Evolutionary conservation across 1,140 invertebrate genomes (phyloP), one percentile per base, ranked within the genome.

Genomic region (Pygmarrhopalites habei): DNA sequence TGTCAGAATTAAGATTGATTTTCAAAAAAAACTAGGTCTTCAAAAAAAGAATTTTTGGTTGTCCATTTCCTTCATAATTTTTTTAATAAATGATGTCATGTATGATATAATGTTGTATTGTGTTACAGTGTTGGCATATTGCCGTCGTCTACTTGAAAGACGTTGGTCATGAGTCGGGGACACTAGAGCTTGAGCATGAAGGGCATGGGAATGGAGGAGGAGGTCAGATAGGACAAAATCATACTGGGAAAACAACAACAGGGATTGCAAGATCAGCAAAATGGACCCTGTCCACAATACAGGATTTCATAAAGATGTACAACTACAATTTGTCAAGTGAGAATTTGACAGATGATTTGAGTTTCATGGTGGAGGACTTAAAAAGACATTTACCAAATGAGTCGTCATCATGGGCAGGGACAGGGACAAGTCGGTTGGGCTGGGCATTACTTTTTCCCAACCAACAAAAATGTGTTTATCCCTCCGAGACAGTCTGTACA

Each of bases 381-480:
- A 32, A 49, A 12, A 32, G 44, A 43, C 47, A 49, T 51, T 19
- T 66, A 26, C 49, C 57, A 17, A 44, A 55, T 60, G 43, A 57
- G 14, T 7, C 1, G 19, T 23, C 41, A 14, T 32, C 60, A 43
- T n/a, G n/a, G n/a, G n/a, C n/a, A n/a, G n/a, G n/a, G n/a, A 49
- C 43, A 26, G 52, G 41, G 30, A 19, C 26, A 19, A 17, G 41
- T n/a, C 44, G 28, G n/a, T 29, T 63, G 19, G 63, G 64, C 19
- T 57, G 69, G 14, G 69, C 57, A 1, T 53, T 70, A 14, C 63
- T 76, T 10, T 71, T 69, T 46, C 74, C 74, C 3, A 76, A 74
- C 62, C 70, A 73, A 26, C 65, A 72, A 46, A 74, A 74, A 4
- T 76, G 75, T 64, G 73, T 75, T 15, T 74, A 74, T 55, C 72